Conservation (phyloP, 2,888 invertebrate species). For the Molorchus minor region DNA sequence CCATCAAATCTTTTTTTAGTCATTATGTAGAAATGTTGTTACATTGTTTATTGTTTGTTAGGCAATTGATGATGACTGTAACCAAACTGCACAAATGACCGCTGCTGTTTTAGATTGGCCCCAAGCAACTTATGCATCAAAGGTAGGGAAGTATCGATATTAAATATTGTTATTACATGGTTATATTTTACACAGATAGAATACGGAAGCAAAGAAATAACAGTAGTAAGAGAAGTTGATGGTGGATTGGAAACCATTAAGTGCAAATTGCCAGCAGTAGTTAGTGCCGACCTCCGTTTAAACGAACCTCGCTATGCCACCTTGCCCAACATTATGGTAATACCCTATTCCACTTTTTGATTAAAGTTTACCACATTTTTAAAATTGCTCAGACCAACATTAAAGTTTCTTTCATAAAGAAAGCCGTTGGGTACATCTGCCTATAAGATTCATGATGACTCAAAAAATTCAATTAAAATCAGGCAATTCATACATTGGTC, state of each 20-base stretch:
- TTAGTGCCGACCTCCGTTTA: conserved; percentile 95
- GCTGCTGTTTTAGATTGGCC: conserved; percentile 97
- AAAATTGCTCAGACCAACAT: too few relatives aligned
- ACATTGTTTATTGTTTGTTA: too few relatives aligned
- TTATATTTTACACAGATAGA: conserved; percentile 70
- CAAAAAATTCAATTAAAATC: too few relatives aligned
- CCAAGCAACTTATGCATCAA: conserved; percentile 95
- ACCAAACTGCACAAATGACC: conserved; percentile 99
- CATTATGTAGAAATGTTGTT: too few relatives aligned
- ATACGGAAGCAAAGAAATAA: conserved; percentile 78
- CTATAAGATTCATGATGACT: too few relatives aligned
- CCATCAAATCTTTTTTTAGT: too few relatives aligned
- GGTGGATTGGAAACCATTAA: conserved; percentile 95
- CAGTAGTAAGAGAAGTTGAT: conserved; percentile 91
- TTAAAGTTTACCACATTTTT: too few relatives aligned
- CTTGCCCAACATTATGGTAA: conserved; percentile 97
- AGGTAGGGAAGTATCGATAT: conserved; percentile 84
- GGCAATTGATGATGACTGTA: conserved; percentile 99
- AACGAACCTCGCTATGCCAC: conserved; percentile 99
- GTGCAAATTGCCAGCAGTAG: conserved; percentile 92
- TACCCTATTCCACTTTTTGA: conserved; percentile 33
- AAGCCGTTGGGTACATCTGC: too few relatives aligned
- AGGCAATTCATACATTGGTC: too few relatives aligned
- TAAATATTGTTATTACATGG: conserved; percentile 1
- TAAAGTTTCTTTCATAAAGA: too few relatives aligned